A percentile compares a stretch with the other conserved stretches of the same genome.
phyloP scores from a whole-genome alignment of 2,797 vertebrate species.

The Eulemur coronatus region DNA sequence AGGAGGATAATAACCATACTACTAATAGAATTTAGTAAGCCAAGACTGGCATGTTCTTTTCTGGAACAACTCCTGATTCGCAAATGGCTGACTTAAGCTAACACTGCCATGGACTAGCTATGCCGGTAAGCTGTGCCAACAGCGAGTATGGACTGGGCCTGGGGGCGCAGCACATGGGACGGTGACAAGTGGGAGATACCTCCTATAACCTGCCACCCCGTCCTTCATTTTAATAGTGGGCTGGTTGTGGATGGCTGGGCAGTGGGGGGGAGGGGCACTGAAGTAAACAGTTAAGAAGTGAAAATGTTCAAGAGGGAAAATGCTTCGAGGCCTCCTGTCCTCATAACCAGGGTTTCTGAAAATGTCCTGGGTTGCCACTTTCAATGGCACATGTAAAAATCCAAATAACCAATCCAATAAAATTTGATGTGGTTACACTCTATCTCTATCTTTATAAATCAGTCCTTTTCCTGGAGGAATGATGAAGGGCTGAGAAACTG shows the following conservation, averaged over 20 bases:
- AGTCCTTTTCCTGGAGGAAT: background rate
- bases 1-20: background rate
- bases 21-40: background rate
- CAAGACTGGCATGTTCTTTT: background rate
- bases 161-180: fast-evolving
- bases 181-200: background rate
- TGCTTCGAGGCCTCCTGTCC: background rate
- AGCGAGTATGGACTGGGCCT: background rate
- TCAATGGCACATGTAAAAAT: background rate
- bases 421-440: background rate
- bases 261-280: background rate
- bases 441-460: background rate
- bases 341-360: background rate
- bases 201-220: background rate
- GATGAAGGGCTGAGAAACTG: background rate
- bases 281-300: background rate
- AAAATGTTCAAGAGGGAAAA: background rate
- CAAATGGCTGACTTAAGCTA: background rate
- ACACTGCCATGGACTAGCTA: background rate
- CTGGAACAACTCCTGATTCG: background rate
- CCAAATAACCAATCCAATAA: background rate
- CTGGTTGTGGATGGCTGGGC: too few relatives aligned
- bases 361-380: background rate
- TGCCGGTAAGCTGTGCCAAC: background rate
- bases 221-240: background rate